phyloP scores from a whole-genome alignment of 2,797 vertebrate species.

The Crax fasciolata region DNA sequence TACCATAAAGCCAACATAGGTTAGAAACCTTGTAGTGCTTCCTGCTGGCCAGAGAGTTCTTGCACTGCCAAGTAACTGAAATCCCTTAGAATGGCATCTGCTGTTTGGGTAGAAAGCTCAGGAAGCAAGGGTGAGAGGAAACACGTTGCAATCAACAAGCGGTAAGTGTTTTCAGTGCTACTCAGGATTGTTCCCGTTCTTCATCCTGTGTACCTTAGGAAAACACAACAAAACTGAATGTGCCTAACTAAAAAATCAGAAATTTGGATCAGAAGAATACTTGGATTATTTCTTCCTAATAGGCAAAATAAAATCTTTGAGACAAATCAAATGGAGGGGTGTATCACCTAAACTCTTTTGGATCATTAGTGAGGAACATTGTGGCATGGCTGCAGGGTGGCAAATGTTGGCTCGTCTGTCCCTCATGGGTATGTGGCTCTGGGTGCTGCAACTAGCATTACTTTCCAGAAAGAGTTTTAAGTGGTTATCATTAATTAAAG shows the following conservation, averaged over 20 bases:
- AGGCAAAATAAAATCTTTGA: not conserved
- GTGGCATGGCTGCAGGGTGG: not conserved
- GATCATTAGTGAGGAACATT: accelerated
- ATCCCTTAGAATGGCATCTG: not conserved
- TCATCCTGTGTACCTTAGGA: accelerated
- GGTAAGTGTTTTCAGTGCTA: not conserved
- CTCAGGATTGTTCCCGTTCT: not conserved
- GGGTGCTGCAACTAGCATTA: not conserved
- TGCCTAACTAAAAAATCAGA: not conserved
- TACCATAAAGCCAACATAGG: not conserved
- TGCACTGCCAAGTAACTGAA: not conserved
- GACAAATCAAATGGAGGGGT: not conserved
- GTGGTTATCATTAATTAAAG: not conserved
- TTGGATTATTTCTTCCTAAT: not conserved
- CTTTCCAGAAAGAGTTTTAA: not conserved
- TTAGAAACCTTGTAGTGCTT: not conserved
- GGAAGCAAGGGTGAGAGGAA: not conserved
- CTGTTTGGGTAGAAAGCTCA: not conserved
- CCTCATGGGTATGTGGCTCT: accelerated
- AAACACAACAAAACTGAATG: not conserved
- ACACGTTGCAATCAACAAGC: not conserved
- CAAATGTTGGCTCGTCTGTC: not conserved
- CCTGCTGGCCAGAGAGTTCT: not conserved
- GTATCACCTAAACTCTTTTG: not conserved
- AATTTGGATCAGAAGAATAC: not conserved